Evolutionary conservation across 1,140 invertebrate genomes (phyloP).

Genomic region (Meloidogyne floridensis): DNA sequence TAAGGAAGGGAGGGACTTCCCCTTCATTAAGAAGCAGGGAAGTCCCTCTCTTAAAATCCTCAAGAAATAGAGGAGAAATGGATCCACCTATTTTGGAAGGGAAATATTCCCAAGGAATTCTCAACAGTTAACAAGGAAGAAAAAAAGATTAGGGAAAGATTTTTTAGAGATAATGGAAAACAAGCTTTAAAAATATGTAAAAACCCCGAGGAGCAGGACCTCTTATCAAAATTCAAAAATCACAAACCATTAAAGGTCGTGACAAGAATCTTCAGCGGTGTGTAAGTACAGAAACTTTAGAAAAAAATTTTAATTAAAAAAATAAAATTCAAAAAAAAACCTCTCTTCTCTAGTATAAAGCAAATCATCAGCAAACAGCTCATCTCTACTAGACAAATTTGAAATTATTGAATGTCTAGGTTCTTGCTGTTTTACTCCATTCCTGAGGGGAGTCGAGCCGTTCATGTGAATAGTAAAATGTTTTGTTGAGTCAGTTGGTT

Average conservation of each 20-base stretch:
- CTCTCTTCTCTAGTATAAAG: constrained; percentile 51
- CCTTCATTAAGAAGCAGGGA: no score
- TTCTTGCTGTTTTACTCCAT: neutral
- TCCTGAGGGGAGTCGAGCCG: neutral
- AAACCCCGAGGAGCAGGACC: no score
- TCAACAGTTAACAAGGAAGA: no score
- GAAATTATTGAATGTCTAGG: neutral
- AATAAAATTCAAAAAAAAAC: constrained; percentile 26
- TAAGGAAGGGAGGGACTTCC: no score
- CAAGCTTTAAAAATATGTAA: no score
- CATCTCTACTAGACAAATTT: constrained; percentile 31
- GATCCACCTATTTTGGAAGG: no score
- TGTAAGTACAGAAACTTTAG: constrained; percentile 58
- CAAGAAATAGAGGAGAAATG: no score
- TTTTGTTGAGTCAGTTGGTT: neutral
- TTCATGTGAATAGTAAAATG: constrained; percentile 7
- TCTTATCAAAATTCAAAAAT: no score
- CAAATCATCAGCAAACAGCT: constrained; percentile 56
- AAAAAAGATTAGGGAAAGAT: no score
- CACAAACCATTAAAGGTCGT: constrained; percentile 59
- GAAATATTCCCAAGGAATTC: no score
- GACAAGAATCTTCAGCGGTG: constrained; percentile 47
- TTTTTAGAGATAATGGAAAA: no score
- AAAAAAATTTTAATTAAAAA: neutral
- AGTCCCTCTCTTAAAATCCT: no score